Evolutionary conservation across 2,797 vertebrate species (phyloP).

Genomic region (Euthynnus affinis): DNA sequence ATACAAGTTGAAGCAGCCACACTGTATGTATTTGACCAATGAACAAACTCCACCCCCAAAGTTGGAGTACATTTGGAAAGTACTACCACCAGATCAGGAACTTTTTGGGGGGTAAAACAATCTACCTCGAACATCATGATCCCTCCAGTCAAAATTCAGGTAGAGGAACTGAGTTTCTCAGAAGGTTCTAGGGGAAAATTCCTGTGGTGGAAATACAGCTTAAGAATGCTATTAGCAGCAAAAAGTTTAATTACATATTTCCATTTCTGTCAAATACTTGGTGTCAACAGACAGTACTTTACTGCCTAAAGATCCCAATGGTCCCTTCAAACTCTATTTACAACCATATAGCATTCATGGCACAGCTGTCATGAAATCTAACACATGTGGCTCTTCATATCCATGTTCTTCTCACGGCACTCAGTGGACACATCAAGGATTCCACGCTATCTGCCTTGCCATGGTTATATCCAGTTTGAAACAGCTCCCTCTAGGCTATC

Average conservation of each 20-base stretch:
- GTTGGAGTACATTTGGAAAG: too few species aligned
- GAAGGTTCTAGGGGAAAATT: too few species aligned
- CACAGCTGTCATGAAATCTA: slow-evolving; percentile 47
- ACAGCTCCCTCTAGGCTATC: slow-evolving; percentile 66
- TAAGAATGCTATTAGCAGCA: not conserved
- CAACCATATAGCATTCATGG: slow-evolving; percentile 31
- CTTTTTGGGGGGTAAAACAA: too few species aligned
- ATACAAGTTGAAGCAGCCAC: too few species aligned
- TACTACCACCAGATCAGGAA: too few species aligned
- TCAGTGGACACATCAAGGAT: slow-evolving; percentile 55
- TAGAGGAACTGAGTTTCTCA: too few species aligned
- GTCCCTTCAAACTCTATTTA: slow-evolving; percentile 44
- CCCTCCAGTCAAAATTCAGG: too few species aligned
- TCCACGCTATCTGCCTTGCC: slow-evolving; percentile 31
- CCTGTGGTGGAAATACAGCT: not conserved
- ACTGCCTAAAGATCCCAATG: slow-evolving; percentile 26
- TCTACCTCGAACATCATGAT: too few species aligned
- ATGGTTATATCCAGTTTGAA: slow-evolving; percentile 63
- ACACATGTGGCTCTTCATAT: slow-evolving; percentile 50
- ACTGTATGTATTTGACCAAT: too few species aligned
- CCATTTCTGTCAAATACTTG: slow-evolving; percentile 21
- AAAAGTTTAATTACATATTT: not conserved
- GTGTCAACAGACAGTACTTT: slow-evolving; percentile 17
- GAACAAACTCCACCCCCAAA: too few species aligned
- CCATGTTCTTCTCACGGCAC: slow-evolving; percentile 45